These are phyloP conservation scores for Amblyjoppa fuscipennis DNA, from an alignment of 2,888 invertebrate genomes.

Conservation along the genomic window DNA sequence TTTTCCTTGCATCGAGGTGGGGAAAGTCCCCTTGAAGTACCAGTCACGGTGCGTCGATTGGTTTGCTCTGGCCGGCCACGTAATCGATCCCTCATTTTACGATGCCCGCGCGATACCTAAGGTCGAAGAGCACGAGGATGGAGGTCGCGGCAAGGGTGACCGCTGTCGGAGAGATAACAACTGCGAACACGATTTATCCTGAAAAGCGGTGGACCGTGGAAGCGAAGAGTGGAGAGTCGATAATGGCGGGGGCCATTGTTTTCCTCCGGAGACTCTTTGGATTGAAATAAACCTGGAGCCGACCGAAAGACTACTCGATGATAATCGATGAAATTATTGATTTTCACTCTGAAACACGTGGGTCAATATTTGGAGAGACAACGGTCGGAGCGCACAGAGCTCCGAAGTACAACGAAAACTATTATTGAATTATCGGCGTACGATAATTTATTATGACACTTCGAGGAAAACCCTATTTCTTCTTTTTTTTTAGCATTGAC, in stretches of 20 bases:
- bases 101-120: slow-evolving; percentile 1
- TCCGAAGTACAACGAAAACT: not conserved
- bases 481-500: too few species aligned
- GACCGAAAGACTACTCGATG: not conserved
- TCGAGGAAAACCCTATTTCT: not conserved
- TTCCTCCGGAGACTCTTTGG: not conserved
- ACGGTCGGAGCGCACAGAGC: not conserved
- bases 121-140: slow-evolving; percentile 11
- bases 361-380: slow-evolving; percentile 1
- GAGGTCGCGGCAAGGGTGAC: slow-evolving; percentile 22
- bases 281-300: not conserved
- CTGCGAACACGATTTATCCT: not conserved
- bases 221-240: not conserved
- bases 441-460: not conserved
- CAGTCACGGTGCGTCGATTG: not conserved
- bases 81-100: slow-evolving; percentile 12
- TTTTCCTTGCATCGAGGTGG: not conserved
- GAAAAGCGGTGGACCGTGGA: not conserved
- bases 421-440: not conserved
- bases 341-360: not conserved
- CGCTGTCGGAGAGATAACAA: not conserved
- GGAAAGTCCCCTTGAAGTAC: slow-evolving; percentile 12
- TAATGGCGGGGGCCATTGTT: not conserved
- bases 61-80: not conserved
- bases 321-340: slow-evolving; percentile 23